Conservation (phyloP, 2,888 invertebrate species). For the Apoderus coryli region DNA sequence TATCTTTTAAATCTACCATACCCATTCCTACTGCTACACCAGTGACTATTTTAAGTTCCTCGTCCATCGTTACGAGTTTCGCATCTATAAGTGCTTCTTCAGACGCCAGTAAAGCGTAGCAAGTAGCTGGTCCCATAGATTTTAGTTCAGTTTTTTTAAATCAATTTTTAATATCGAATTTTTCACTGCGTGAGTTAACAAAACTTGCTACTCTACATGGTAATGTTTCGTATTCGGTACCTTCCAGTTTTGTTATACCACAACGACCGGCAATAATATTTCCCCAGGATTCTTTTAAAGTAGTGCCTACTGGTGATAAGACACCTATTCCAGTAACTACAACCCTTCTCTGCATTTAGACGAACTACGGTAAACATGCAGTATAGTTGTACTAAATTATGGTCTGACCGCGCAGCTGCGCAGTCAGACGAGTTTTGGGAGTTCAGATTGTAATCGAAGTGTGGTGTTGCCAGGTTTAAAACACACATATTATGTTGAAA, state of each 20-base stretch:
- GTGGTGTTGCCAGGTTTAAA: no score
- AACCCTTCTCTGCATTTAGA: constrained; percentile 38
- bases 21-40: constrained; percentile 93
- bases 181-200: constrained; percentile 42
- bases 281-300: constrained; percentile 59
- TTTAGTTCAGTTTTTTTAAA: constrained; percentile 54
- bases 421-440: no score
- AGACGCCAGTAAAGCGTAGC: constrained; percentile 68
- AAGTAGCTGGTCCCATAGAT: constrained; percentile 71
- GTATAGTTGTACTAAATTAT: no score
- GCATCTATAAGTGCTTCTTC: constrained; percentile 69
- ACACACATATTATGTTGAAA: no score
- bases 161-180: constrained; percentile 42
- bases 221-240: constrained; percentile 54
- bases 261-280: constrained; percentile 59
- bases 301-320: constrained; percentile 75
- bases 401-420: no score
- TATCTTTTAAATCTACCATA: constrained; percentile 81
- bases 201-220: constrained; percentile 66
- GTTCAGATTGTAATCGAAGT: no score
- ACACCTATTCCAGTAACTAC: constrained; percentile 85
- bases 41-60: constrained; percentile 44
- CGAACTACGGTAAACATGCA: no score
- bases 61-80: constrained; percentile 36
- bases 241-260: constrained; percentile 52